Evolutionary conservation across 2,797 vertebrate species (phyloP), one percentile per base, ranked within the genome.

Genomic region (Gobio occitaniae): DNA sequence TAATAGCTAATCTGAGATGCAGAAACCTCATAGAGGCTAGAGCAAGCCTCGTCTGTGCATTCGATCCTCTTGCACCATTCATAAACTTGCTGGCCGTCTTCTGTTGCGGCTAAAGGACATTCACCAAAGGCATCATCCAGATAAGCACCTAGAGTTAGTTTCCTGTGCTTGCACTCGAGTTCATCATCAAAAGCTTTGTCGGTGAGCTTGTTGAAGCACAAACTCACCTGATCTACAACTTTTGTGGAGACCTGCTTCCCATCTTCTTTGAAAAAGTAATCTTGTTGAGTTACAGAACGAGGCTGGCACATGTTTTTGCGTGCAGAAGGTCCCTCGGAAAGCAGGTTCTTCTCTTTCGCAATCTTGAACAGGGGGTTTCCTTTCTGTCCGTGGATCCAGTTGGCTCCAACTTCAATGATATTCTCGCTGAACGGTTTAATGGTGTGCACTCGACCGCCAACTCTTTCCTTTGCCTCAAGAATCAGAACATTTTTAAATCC

Each of bases 1-100:
- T 93, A 93, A 25, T 92, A 74, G 19, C 90, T 85, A 29, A 90
- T 84, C 82, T 92, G 87, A 36, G 86, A 87, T 47, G 91, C 91
- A 36, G 92, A 92, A 84, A 92, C 90, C 80, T 93, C 93, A 66
- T 93, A 93, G 10, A 93, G 91, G 50, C 92, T 93, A 68, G 92
- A 91, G 76, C 91, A 88, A 61, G 92, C 93, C 63, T 93, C 92
- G 6, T 93, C 92, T 16, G 92, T 91, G 54, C 93, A 93, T 85
- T 93, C 92, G 1, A 16, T 87, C 50, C 92, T 91, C 75, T 93
- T 93, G 71, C 92, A 93, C 93, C 93, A 93, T 78, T 93, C 92
- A 47, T 87, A 93, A 29, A 93, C 72, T 32, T 81, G 89, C 21
- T 50, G 69, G 10, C 69, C 84, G 3, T 86, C 88, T 54, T 89